Evolutionary conservation across 2,113 vertebrate species (phyloP), one percentile per base, ranked within the genome.

Genomic region (Willisornis vidua): DNA sequence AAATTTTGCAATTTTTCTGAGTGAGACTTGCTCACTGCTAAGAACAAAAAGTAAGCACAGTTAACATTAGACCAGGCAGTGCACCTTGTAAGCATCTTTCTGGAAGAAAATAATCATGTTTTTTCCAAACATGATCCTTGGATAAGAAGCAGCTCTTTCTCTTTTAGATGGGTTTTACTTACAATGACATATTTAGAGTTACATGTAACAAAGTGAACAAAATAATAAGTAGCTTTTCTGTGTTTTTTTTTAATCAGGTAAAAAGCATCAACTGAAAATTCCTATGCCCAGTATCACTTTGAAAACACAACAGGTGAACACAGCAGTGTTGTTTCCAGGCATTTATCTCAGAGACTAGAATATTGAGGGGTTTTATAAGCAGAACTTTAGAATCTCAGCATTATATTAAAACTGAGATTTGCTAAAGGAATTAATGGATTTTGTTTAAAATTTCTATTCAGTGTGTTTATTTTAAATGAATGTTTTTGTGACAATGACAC

Each of bases 161-260:
- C 68, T 92, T 87, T 51, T 46, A 83, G 72, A 68, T 23, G 22
- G 66, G 14, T 77, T 97, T 96, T 74, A 92, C 63, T 77, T 59
- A 74, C 19, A 66, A 37, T 4, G 5, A 59, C 8, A 12, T 73
- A 59, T 83, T 79, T 71, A 70, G 66, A 45, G 22, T 51, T 89
- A n/a, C 58, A 65, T 41, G 66, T 59, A 84, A 19, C 63, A 80
- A 79, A 95, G 33, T 25, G 39, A 92, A 72, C 10, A 76, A 78
- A 84, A 51, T 12, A 66, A 29, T 59, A 68, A 72, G 25, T 26
- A 74, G 10, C 2, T 3, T 49, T 49, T 45, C 25, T 14, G 6
- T 52, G 71, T 9, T 23, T 14, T 37, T 28, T 39, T 54, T 37
- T 37, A 13, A 14, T n/a, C 23, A 33, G 12, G 19, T 72, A 15